phyloP scores from a whole-genome alignment of 1,140 invertebrate genomes.

The Drosophila lacteicornis region DNA sequence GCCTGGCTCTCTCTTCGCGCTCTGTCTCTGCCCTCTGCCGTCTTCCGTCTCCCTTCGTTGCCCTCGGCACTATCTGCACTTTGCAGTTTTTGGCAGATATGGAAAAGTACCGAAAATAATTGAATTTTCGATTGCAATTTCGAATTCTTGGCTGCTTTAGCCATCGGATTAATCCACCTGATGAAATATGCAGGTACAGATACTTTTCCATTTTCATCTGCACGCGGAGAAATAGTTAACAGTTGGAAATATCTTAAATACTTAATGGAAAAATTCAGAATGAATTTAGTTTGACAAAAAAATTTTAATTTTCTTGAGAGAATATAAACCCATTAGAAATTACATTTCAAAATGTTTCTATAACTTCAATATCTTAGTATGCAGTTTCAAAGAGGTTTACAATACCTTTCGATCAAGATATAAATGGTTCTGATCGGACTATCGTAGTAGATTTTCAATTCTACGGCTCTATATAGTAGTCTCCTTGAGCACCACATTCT shows the following conservation, averaged over 20 bases:
- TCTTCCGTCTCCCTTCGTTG: constrained; percentile 5
- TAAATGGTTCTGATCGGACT: too few relatives aligned
- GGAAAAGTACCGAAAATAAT: constrained; percentile 54
- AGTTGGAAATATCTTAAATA: background rate
- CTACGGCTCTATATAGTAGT: too few relatives aligned
- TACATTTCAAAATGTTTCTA: too few relatives aligned
- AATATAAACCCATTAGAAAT: too few relatives aligned
- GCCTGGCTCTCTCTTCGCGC: constrained; percentile 2
- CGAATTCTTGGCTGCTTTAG: constrained; percentile 7
- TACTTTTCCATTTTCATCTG: constrained; percentile 1
- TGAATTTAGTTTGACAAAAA: too few relatives aligned
- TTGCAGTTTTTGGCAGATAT: constrained; percentile 47
- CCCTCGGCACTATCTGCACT: constrained; percentile 14
- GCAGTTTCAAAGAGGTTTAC: too few relatives aligned
- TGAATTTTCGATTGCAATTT: constrained; percentile 46
- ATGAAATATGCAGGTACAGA: constrained; percentile 21
- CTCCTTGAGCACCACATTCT: too few relatives aligned
- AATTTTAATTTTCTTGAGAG: too few relatives aligned
- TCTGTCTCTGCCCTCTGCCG: constrained; percentile 1
- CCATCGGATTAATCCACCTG: constrained; percentile 38
- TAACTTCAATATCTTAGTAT: too few relatives aligned
- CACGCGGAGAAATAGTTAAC: background rate
- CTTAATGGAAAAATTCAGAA: too few relatives aligned
- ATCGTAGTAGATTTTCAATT: too few relatives aligned
- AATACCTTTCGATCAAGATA: too few relatives aligned